Evolutionary conservation across 1,140 invertebrate species (phyloP).

Genomic region (Solenopsis invicta): DNA sequence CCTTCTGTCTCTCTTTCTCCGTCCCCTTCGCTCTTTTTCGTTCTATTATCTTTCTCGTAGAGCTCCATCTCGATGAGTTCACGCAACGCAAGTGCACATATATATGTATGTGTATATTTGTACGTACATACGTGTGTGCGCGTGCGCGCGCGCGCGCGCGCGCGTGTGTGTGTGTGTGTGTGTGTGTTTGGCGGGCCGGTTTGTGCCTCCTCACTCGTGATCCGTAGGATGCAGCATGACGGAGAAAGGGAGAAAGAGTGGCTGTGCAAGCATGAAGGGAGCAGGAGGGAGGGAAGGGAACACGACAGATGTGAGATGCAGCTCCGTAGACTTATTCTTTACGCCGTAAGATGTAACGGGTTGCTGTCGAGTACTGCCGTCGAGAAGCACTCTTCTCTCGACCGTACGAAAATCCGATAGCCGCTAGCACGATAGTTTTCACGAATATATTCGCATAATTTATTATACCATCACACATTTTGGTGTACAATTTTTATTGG

Average conservation of each 20-base stretch:
- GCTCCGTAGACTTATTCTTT: constrained; percentile 69
- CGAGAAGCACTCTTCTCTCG: constrained; percentile 22
- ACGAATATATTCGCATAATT: neutral
- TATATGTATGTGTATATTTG: neutral
- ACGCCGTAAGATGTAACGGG: constrained; percentile 77
- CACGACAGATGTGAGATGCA: constrained; percentile 81
- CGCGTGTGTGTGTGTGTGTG: constrained; percentile 51
- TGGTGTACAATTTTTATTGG: neutral
- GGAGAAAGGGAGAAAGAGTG: constrained; percentile 66
- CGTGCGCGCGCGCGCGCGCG: constrained; percentile 19
- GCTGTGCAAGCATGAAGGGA: constrained; percentile 47
- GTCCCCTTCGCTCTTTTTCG: constrained; percentile 66
- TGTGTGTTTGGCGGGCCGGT: constrained; percentile 73
- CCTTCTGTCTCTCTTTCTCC: constrained; percentile 66
- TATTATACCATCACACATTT: neutral
- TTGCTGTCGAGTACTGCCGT: constrained; percentile 52
- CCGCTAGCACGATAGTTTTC: neutral
- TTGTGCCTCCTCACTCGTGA: constrained; percentile 77
- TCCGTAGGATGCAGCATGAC: constrained; percentile 58
- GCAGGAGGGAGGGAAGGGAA: constrained; percentile 11
- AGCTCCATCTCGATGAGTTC: constrained; percentile 57
- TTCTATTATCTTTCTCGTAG: constrained; percentile 61
- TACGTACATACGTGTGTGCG: constrained; percentile 19
- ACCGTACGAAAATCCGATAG: constrained; percentile 16
- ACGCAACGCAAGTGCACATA: constrained; percentile 53